Evolutionary conservation across 2,797 vertebrate genomes (phyloP), one percentile per base, ranked within the genome.

Genomic region (Thripadectes ignobilis): DNA sequence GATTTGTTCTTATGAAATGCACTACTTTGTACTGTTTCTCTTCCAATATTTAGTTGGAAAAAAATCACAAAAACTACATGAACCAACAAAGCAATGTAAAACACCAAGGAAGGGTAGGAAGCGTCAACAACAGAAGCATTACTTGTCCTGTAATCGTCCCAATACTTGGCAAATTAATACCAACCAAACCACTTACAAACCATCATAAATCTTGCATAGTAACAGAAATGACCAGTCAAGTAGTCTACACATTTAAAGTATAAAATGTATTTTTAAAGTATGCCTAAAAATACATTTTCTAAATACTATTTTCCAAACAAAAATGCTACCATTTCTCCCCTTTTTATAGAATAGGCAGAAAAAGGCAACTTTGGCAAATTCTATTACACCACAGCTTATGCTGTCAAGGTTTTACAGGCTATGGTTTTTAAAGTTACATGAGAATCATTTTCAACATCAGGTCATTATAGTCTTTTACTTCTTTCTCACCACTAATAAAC

Each of bases 401-500:
- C 13, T 59, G 49, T n/a, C 30, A 30, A 46, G 63, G 3, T 54
- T 88, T 91, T 65, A 58, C 6, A 85, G 38, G 61, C 48, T 41
- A 4, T 14, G 20, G 29, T 75, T 88, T 81, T 39, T 72, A 12
- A 74, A 76, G 13, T 73, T 38, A 72, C 89, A 73, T 7, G 48
- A 85, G 55, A 73, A 67, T 32, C 0, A 58, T 48, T 80, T 59
- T 77, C 38, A 67, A 6, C 22, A 65, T 29, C 59, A 75, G 41
- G 18, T 77, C 16, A 4, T 57, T 51, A 39, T 6, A 65, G 48
- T 58, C 36, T 80, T 36, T 73, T 65, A 66, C 23, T 54, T 84
- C 45, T 77, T 91, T 79, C 82, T 74, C 39, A 89, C 10, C 10
- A 55, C n/a, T 71, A 58, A 89, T 73, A 29, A 94, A 83, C 8